Conservation (phyloP, 2,113 vertebrate species). For the Deroptyus accipitrinus region DNA sequence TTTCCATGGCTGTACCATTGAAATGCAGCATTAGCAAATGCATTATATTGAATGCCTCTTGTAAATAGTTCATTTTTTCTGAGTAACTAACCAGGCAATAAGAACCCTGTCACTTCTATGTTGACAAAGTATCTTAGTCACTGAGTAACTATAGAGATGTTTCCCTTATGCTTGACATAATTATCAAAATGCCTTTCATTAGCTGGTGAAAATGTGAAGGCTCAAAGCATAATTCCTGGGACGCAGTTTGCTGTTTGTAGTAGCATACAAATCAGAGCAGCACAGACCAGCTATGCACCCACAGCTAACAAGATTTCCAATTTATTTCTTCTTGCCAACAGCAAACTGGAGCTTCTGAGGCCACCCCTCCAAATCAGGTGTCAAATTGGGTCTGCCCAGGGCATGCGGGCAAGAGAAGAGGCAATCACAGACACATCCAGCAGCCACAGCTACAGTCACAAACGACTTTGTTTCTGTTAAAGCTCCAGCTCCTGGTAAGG, state of each 20-base stretch:
- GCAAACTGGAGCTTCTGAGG: neutral
- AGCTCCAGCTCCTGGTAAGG: neutral
- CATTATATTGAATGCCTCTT: neutral
- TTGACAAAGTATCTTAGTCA: slow-evolving; percentile 45
- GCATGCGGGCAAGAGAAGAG: rapidly evolving
- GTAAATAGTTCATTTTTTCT: slow-evolving; percentile 36
- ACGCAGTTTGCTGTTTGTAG: neutral
- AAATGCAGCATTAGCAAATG: slow-evolving; percentile 12
- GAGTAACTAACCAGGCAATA: slow-evolving; percentile 21
- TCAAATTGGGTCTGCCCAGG: neutral
- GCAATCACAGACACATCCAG: neutral
- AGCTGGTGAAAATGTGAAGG: neutral
- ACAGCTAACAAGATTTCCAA: neutral
- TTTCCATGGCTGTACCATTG: neutral
- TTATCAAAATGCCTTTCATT: slow-evolving; percentile 32
- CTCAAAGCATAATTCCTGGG: neutral
- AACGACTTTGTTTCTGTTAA: neutral
- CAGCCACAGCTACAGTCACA: neutral
- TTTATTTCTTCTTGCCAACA: neutral
- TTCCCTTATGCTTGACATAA: slow-evolving; percentile 12
- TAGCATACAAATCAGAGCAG: neutral
- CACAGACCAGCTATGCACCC: neutral
- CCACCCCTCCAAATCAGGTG: neutral
- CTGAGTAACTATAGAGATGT: slow-evolving; percentile 39
- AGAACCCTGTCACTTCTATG: slow-evolving; percentile 13